Conservation (phyloP, 1,140 invertebrate genomes). For the Drosophila guanche region DNA sequence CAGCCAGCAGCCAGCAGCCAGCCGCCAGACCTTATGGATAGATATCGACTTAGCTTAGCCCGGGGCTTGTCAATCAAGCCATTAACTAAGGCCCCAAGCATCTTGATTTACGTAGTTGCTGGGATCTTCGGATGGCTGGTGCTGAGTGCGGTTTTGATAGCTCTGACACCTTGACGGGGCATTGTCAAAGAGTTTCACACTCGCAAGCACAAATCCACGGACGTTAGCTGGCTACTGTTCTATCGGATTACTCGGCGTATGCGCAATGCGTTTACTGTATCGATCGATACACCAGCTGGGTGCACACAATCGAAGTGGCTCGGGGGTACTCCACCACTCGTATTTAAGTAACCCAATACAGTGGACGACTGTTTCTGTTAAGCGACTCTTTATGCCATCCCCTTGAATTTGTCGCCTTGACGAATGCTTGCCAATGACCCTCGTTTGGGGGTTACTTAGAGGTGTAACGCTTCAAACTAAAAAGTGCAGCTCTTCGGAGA, state of each 20-base stretch:
- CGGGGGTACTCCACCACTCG: too few species aligned
- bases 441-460: neutral
- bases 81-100: constrained; percentile 51
- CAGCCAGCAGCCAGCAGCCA: constrained; percentile 33
- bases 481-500: too few species aligned
- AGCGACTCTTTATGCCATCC: neutral
- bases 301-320: constrained; percentile 5
- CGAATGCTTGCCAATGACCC: constrained; percentile 8
- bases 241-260: constrained; percentile 63
- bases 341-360: too few species aligned
- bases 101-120: constrained; percentile 58
- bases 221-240: constrained; percentile 15
- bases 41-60: constrained; percentile 44
- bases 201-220: constrained; percentile 3
- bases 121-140: constrained; percentile 26
- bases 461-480: neutral
- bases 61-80: constrained; percentile 46
- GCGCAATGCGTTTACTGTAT: constrained; percentile 37
- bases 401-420: neutral
- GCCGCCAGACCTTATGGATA: constrained; percentile 37
- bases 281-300: constrained; percentile 2
- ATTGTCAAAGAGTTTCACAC: constrained; percentile 53
- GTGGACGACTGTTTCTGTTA: neutral
- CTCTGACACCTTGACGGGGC: constrained; percentile 61
- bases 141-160: constrained; percentile 62